Evolutionary conservation across 2,888 invertebrate genomes (phyloP), one percentile per base, ranked within the genome.

Genomic region (Heliothis peltigera): DNA sequence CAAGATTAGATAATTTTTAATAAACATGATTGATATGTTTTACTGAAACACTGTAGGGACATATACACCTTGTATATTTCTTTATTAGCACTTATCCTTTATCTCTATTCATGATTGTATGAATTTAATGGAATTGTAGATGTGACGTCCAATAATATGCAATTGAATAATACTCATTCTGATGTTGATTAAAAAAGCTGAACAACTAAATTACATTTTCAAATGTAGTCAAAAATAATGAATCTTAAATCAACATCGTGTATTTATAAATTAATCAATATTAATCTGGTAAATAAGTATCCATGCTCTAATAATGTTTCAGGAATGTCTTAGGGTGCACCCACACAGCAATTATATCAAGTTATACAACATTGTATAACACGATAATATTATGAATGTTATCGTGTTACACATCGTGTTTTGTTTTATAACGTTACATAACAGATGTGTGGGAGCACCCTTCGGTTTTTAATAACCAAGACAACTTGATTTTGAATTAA

Each of bases 101-200:
- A 52, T 52, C 17, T 46, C 54, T 39, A 46, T 60, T 66, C 70
- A 67, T 80, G 75, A 64, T 73, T 52, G 51, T 64, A 70, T 73
- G 64, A 71, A 68, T 70, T 70, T 62, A 78, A 82, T 67, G 80
- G 79, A 87, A 87, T 85, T 84, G 82, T 89, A 88, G 88, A 58
- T 75, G 83, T 88, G 79, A 71, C 89, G 90, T 90, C 90, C 89
- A 89, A 64, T 76, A 67, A 77, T 77, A 70, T 76, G 55, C 70
- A 75, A 64, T 58, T 62, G 53, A 64, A 62, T 70, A 69, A 76
- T 77, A 75, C 72, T 75, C 68, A 61, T 62, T 70, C 10, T 43
- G 18, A 25, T 65, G 64, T 63, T 74, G 63, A 47, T 74, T 71
- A 62, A 53, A 68, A 70, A 58, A 25, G 46, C 21, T 32, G 8